phyloP scores from a whole-genome alignment of 2,113 vertebrate genomes.

The Cyanistes caeruleus region DNA sequence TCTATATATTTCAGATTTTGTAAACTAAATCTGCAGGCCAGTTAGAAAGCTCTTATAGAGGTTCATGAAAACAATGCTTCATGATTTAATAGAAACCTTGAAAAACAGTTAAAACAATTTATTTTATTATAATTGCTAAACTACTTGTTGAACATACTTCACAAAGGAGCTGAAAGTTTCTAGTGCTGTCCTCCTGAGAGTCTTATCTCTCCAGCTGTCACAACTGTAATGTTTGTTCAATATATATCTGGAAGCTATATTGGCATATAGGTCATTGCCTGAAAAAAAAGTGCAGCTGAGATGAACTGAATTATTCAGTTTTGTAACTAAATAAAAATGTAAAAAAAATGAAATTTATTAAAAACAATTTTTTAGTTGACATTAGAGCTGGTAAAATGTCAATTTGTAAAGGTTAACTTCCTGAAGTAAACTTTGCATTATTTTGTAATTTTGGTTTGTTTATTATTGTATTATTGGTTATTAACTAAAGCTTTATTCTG shows the following conservation, averaged over 20 bases:
- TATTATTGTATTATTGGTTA: background rate
- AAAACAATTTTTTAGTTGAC: background rate
- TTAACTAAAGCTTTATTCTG: background rate
- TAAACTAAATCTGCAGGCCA: background rate
- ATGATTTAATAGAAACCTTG: background rate
- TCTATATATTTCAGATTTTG: background rate
- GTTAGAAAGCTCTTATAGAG: background rate
- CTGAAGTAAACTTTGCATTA: background rate
- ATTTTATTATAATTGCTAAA: background rate
- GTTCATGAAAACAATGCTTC: background rate
- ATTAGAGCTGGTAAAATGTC: background rate
- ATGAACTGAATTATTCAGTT: background rate
- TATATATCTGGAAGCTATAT: background rate
- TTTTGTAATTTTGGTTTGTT: background rate
- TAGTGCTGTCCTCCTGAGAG: background rate
- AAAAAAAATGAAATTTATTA: background rate
- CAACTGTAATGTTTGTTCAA: background rate
- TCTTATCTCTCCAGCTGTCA: background rate
- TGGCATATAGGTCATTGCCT: background rate
- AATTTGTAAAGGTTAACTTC: background rate
- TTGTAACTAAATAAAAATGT: background rate
- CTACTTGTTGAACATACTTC: background rate
- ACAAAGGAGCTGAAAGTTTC: background rate
- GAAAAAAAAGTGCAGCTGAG: background rate
- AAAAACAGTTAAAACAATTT: background rate